These are phyloP conservation scores for Bombyx mori DNA, from an alignment of 1,140 invertebrate species.

Conservation along the genomic window DNA sequence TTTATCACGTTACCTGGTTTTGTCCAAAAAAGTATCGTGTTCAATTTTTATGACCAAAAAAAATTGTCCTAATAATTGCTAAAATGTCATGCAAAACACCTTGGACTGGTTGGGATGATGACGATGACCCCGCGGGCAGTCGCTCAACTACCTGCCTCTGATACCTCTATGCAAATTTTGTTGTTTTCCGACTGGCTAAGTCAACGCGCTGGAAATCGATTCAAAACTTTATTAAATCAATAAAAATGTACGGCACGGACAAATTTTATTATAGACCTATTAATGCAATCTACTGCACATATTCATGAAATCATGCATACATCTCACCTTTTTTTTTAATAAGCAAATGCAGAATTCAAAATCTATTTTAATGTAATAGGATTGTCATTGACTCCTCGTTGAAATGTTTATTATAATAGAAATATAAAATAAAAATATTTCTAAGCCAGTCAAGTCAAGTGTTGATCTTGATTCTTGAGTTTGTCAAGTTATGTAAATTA, in stretches of 20 bases:
- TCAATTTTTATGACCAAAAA: slow-evolving; percentile 11
- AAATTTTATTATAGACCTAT: too few species aligned
- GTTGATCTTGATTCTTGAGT: slow-evolving; percentile 50
- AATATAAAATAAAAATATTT: slow-evolving; percentile 40
- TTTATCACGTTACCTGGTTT: too few species aligned
- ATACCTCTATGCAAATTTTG: slow-evolving; percentile 61
- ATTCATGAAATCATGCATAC: too few species aligned
- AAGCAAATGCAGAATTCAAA: slow-evolving; percentile 6
- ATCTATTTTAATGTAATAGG: slow-evolving; percentile 7
- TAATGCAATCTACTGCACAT: too few species aligned
- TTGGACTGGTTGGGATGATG: slow-evolving; percentile 47
- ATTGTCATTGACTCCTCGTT: not conserved
- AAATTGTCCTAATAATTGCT: slow-evolving; percentile 36
- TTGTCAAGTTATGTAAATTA: slow-evolving; percentile 67
- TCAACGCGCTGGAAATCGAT: slow-evolving; percentile 47
- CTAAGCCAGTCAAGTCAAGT: slow-evolving; percentile 42
- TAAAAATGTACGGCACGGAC: too few species aligned
- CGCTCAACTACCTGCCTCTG: slow-evolving; percentile 45
- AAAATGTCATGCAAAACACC: slow-evolving; percentile 50
- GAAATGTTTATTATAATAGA: slow-evolving; percentile 22
- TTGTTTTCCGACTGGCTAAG: slow-evolving; percentile 46
- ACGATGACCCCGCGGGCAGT: slow-evolving; percentile 46
- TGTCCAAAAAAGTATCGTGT: too few species aligned
- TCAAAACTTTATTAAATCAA: slow-evolving; percentile 38
- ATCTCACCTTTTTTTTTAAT: slow-evolving; percentile 1